These are phyloP conservation scores for Tetranychus truncatus DNA, from an alignment of 2,888 invertebrate species.

Conservation along the genomic window DNA sequence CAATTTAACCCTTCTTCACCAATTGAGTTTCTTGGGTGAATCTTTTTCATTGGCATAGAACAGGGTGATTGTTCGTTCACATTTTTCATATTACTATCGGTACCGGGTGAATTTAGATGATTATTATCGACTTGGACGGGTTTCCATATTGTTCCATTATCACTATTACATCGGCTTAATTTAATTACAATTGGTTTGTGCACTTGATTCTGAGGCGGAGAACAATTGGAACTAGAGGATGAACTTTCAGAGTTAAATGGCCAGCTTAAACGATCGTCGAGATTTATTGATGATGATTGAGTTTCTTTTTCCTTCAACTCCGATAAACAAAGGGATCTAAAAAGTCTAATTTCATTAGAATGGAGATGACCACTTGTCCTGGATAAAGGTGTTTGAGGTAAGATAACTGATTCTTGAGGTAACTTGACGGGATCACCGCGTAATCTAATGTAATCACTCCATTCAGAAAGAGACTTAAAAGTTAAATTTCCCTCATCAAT, in stretches of 20 bases:
- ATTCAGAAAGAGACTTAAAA: slow-evolving; percentile 19
- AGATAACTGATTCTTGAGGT: slow-evolving; percentile 14
- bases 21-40: background rate
- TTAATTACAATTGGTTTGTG: slow-evolving; percentile 14
- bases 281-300: background rate
- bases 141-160: slow-evolving; percentile 10
- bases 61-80: background rate
- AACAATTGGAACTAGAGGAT: background rate
- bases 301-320: background rate
- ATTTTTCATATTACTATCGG: background rate
- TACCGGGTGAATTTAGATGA: background rate
- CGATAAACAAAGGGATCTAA: background rate
- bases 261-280: background rate
- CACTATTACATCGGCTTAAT: slow-evolving; percentile 14
- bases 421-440: slow-evolving; percentile 12
- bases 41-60: background rate
- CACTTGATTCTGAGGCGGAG: background rate
- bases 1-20: background rate
- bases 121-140: slow-evolving; percentile 4
- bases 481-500: slow-evolving; percentile 13
- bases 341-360: background rate
- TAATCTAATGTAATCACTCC: slow-evolving; percentile 16
- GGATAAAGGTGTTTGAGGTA: background rate
- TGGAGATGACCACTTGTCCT: background rate
- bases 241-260: background rate